Evolutionary conservation across 2,888 invertebrate species (phyloP), one percentile per base, ranked within the genome.

Genomic region (Cyclophora albipunctata): DNA sequence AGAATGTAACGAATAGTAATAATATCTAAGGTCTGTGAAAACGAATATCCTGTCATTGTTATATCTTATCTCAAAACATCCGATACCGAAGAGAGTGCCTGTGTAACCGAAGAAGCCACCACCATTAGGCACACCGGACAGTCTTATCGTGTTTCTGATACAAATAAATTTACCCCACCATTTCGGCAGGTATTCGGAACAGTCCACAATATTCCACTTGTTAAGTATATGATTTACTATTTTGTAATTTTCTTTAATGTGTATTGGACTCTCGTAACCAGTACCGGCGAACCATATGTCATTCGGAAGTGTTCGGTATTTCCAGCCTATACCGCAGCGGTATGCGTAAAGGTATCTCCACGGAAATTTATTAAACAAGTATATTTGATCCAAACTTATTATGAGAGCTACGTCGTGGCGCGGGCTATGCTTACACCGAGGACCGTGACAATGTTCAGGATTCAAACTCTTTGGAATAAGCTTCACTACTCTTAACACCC

Each of bases 101-200:
- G 34, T 40, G 0, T 42, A 45, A 34, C 3, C 33, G 4, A 70
- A 62, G 0, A 82, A 46, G 0, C 67, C 67, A 0, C 75, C 78
- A 0, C 83, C 82, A 43, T 75, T 79, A 2, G 68, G 75, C 0
- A 81, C 0, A 0, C 81, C 80, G 0, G 75, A 34, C 2, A 52
- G 65, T 0, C 45, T 2, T 0, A 46, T 0, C 0, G 5, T 2
- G 53, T 81, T 81, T n/a, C 40, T 60, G 0, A 78, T 35, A 47
- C 81, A 81, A 20, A 81, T 73, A 48, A 81, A 81, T 54, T 80
- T 80, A 0, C 81, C 81, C 81, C 81, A 81, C 63, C 62, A 75
- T 53, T 81, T 81, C 0, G 80, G 80, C 0, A 81, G 41, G 37
- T 71, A 76, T 3, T 52, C 67, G 0, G 74, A 75, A 53, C 81